Percentiles rank a stretch among this genome's conserved stretches.
phyloP scores from a whole-genome alignment of 2,113 vertebrate genomes.

The Coracopsis vasa region DNA sequence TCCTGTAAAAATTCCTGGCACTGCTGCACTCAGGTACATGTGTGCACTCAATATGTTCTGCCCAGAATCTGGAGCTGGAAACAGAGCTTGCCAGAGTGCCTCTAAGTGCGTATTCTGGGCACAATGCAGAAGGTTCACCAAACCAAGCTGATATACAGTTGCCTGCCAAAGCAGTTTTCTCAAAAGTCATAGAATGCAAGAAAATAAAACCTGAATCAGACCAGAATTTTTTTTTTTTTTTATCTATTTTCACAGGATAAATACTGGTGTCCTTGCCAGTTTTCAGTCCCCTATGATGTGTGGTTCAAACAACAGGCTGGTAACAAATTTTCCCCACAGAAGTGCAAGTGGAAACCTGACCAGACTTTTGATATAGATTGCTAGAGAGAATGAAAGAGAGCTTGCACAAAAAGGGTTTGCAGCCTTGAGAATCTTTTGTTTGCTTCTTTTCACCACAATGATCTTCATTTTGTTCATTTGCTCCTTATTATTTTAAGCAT shows the following conservation, averaged over 20 bases:
- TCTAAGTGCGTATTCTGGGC: background rate
- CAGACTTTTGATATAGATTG: conserved; percentile 1
- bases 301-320: conserved; percentile 39
- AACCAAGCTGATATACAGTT: background rate
- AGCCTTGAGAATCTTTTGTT: conserved; percentile 60
- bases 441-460: conserved; percentile 52
- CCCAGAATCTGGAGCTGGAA: conserved; percentile 38
- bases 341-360: conserved; percentile 39
- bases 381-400: conserved; percentile 13
- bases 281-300: conserved; percentile 14
- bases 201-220: conserved; percentile 53
- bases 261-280: conserved; percentile 34
- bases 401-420: background rate
- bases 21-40: background rate
- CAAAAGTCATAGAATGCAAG: conserved; percentile 27
- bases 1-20: conserved; percentile 31
- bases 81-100: background rate
- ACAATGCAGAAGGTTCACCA: conserved; percentile 12
- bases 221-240: conserved; percentile 56
- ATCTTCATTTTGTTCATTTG: conserved; percentile 70
- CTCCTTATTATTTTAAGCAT: conserved; percentile 77
- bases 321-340: conserved; percentile 44
- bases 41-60: background rate
- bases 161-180: conserved; percentile 35
- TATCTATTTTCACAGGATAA: conserved; percentile 24